Conservation (phyloP, 2,888 invertebrate species). For the Rhopalosiphum nymphaeae region DNA sequence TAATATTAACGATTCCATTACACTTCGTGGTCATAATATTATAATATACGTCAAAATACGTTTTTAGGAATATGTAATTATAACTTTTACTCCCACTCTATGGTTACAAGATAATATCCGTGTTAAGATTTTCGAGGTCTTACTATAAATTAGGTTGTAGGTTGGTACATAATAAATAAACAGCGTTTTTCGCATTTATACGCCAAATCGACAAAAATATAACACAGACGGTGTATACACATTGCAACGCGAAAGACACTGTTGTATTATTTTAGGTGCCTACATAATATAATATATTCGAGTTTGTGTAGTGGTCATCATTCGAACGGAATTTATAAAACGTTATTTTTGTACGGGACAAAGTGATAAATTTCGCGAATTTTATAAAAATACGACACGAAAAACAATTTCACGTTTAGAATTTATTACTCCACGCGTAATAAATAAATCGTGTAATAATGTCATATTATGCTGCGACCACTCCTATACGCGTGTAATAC, state of each 20-base stretch:
- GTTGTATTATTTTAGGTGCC: not conserved
- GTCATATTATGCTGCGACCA: slow-evolving; percentile 41
- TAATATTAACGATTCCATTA: not conserved
- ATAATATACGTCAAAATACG: not conserved
- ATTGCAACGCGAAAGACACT: not conserved
- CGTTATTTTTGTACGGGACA: not conserved
- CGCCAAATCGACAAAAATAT: not conserved
- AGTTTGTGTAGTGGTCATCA: not conserved
- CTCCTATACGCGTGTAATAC: slow-evolving; percentile 3
- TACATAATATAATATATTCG: not conserved
- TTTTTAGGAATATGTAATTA: not conserved
- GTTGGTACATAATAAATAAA: not conserved
- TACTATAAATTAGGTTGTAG: not conserved
- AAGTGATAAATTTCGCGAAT: not conserved
- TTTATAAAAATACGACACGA: slow-evolving; percentile 7
- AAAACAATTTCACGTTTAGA: slow-evolving; percentile 5
- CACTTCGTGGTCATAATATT: not conserved
- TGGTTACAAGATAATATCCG: not conserved
- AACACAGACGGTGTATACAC: not conserved
- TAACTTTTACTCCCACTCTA: not conserved
- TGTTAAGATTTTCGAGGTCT: not conserved
- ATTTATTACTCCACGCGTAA: slow-evolving; percentile 29
- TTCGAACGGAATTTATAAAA: not conserved
- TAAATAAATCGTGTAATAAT: slow-evolving; percentile 36
- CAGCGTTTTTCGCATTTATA: not conserved